phyloP scores from a whole-genome alignment of 1,140 invertebrate species.

The Aphaenogaster ashmeadi region DNA sequence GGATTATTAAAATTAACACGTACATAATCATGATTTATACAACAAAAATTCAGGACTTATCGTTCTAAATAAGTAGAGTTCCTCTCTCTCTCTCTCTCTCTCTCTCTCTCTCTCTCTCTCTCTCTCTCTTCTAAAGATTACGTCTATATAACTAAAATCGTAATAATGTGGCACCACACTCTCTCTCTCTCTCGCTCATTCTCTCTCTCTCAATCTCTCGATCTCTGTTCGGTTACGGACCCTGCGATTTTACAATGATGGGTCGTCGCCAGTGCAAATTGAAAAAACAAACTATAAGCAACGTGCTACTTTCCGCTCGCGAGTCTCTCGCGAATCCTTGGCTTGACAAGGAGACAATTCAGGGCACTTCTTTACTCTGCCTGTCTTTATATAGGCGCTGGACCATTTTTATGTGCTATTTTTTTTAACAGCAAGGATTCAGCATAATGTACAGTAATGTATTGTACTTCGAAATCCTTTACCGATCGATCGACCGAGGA shows the following conservation, averaged over 20 bases:
- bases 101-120: no score
- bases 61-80: constrained; percentile 73
- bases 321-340: constrained; percentile 67
- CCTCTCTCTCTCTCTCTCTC: constrained; percentile 50
- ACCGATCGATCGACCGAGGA: constrained; percentile 65
- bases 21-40: constrained; percentile 79
- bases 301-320: constrained; percentile 66
- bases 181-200: constrained; percentile 56
- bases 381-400: constrained; percentile 76
- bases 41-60: constrained; percentile 71
- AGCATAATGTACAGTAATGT: constrained; percentile 79
- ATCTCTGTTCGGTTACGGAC: constrained; percentile 56
- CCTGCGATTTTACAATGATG: constrained; percentile 60
- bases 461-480: constrained; percentile 78
- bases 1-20: constrained; percentile 59
- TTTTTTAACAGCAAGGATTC: constrained; percentile 75
- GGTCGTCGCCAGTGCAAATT: constrained; percentile 57
- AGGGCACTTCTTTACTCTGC: constrained; percentile 78
- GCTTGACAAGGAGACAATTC: constrained; percentile 75
- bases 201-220: constrained; percentile 64
- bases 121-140: constrained; percentile 73
- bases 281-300: constrained; percentile 71
- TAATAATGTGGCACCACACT: constrained; percentile 73
- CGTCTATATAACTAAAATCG: constrained; percentile 77
- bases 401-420: constrained; percentile 72